Evolutionary conservation across 2,113 vertebrate species (phyloP).

Genomic region (Ophthalmotilapia sp.): DNA sequence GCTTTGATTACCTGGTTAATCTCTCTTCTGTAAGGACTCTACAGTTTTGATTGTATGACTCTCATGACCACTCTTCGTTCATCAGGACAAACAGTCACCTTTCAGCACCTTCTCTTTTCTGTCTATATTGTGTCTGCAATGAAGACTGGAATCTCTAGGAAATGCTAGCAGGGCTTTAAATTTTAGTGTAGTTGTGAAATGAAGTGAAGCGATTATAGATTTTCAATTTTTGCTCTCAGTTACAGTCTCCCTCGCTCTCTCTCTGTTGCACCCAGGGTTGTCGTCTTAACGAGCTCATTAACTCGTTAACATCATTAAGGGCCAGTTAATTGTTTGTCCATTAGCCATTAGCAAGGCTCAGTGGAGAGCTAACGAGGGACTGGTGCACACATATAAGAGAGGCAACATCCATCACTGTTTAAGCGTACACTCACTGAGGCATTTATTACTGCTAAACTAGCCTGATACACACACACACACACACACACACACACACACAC

Average conservation of each 20-base stretch:
- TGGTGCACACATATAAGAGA: not conserved
- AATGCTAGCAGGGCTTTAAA: not conserved
- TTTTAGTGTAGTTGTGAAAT: not conserved
- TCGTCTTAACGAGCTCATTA: constrained; percentile 50
- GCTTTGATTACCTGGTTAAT: not conserved
- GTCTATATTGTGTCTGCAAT: not conserved
- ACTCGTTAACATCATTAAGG: constrained; percentile 59
- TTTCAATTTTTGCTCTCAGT: constrained; percentile 15
- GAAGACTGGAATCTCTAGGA: not conserved
- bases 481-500: not conserved
- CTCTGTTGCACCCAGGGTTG: not conserved
- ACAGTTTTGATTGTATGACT: not conserved
- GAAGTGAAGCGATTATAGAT: not conserved
- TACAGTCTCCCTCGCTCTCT: not conserved
- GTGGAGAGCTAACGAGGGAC: constrained; percentile 49
- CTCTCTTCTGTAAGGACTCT: not conserved
- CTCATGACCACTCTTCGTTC: not conserved
- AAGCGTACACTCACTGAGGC: constrained; percentile 29
- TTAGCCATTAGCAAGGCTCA: constrained; percentile 58
- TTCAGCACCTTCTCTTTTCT: not conserved
- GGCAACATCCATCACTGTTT: constrained; percentile 48
- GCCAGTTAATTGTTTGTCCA: constrained; percentile 65
- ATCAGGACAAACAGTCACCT: not conserved
- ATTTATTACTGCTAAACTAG: constrained; percentile 45
- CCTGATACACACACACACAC: not conserved